A percentile compares a stretch with the other conserved stretches of the same genome.
phyloP scores from a whole-genome alignment of 2,113 vertebrate genomes.

The Sprattus sprattus region DNA sequence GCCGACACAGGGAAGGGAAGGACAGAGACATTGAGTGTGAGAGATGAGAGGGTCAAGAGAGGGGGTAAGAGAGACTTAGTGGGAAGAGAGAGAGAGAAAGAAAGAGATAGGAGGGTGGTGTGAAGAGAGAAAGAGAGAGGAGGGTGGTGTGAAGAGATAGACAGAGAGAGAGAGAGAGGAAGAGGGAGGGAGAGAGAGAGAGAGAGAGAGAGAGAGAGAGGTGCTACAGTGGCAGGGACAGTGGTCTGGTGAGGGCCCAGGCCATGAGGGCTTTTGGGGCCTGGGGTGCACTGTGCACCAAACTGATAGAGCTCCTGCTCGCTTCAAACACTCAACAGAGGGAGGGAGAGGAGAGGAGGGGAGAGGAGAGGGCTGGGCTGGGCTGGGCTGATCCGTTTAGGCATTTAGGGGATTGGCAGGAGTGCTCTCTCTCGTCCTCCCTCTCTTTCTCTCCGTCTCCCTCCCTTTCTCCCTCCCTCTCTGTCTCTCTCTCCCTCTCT shows the following conservation, averaged over 20 bases:
- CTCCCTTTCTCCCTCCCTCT: not conserved
- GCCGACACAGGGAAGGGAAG: not conserved
- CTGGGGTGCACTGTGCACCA: conserved; percentile 30
- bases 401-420: conserved; percentile 28
- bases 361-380: conserved; percentile 14
- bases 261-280: not conserved
- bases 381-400: conserved; percentile 38
- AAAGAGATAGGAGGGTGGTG: not conserved
- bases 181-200: not conserved
- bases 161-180: not conserved
- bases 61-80: not conserved
- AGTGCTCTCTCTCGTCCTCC: not conserved
- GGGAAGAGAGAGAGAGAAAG: conserved; percentile 8
- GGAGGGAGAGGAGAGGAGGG: not conserved
- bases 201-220: conserved; percentile 19
- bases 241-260: conserved; percentile 16
- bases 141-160: not conserved
- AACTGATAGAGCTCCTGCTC: conserved; percentile 33
- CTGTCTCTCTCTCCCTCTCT: not conserved
- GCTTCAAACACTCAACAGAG: not conserved
- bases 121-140: conserved; percentile 39
- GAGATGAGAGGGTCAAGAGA: not conserved
- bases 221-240: conserved; percentile 3
- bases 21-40: not conserved
- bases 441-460: not conserved